These are phyloP conservation scores for Pollenia angustigena DNA, from an alignment of 2,888 invertebrate genomes.

Conservation along the genomic window DNA sequence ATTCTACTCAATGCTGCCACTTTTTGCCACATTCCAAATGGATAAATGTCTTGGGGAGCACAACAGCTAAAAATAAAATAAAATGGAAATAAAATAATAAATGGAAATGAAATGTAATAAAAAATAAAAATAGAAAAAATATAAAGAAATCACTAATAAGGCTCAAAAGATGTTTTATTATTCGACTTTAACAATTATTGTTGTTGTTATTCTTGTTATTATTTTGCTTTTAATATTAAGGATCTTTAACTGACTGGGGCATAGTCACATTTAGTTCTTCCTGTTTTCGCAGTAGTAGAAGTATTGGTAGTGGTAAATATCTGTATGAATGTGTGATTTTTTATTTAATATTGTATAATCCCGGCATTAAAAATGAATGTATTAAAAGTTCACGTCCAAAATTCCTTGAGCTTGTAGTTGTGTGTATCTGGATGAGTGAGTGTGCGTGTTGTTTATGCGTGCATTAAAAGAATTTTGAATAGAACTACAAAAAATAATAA, in stretches of 20 bases:
- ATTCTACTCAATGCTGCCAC: conserved; percentile 26
- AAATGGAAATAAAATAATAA: conserved; percentile 8
- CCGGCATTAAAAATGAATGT: conserved; percentile 28
- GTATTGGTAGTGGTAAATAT: background rate
- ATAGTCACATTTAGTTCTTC: background rate
- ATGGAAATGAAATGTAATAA: conserved; percentile 19
- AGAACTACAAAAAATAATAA: background rate
- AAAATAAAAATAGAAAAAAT: conserved; percentile 23
- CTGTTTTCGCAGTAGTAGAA: background rate
- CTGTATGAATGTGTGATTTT: background rate
- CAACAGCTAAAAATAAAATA: background rate
- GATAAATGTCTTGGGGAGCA: conserved; percentile 35
- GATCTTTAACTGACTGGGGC: background rate
- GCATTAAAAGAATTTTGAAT: conserved; percentile 48
- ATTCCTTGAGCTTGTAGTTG: background rate
- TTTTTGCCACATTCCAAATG: background rate
- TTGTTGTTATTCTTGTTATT: conserved; percentile 24
- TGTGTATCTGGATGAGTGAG: background rate
- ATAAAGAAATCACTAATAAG: conserved; percentile 65
- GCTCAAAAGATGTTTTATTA: conserved; percentile 60
- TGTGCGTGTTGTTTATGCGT: conserved; percentile 35
- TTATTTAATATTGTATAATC: conserved; percentile 23
- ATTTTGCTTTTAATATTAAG: conserved; percentile 1
- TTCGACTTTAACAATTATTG: conserved; percentile 47
- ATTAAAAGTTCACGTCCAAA: conserved; percentile 5